Conservation (phyloP, 2,888 invertebrate genomes). For the Eupithecia tripunctaria region DNA sequence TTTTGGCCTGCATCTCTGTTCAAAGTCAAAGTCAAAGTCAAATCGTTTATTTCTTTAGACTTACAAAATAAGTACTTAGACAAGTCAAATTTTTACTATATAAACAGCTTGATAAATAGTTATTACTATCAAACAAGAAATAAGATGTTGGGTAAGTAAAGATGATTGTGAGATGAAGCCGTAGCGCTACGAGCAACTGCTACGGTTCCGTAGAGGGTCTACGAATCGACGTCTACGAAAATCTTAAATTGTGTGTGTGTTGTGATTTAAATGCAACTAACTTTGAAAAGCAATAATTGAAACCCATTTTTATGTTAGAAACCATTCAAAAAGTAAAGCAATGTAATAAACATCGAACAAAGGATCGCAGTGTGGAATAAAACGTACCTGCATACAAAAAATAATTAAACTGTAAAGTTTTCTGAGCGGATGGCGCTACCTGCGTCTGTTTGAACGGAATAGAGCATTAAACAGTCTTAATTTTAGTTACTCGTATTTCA, state of each 20-base stretch:
- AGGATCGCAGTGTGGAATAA: constrained; percentile 6
- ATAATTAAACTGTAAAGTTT: constrained; percentile 47
- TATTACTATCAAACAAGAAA: no score
- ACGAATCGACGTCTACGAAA: neutral
- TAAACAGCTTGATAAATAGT: no score
- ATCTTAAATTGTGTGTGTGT: no score
- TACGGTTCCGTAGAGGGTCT: neutral
- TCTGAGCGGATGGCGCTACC: constrained; percentile 52
- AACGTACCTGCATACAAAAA: constrained; percentile 27
- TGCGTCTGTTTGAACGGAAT: constrained; percentile 61
- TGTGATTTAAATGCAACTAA: neutral
- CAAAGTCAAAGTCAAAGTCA: no score
- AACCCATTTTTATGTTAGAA: neutral
- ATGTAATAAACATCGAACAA: neutral
- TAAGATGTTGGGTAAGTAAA: neutral
- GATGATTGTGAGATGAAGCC: neutral
- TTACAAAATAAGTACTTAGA: no score
- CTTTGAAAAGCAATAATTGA: neutral
- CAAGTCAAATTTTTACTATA: no score
- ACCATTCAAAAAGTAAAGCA: neutral
- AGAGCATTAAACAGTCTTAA: constrained; percentile 67
- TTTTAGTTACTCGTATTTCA: constrained; percentile 69
- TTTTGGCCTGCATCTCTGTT: no score
- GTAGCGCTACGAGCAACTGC: neutral
- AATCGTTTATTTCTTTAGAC: no score